phyloP scores from a whole-genome alignment of 2,113 vertebrate genomes.

The Reinhardtius hippoglossoides region DNA sequence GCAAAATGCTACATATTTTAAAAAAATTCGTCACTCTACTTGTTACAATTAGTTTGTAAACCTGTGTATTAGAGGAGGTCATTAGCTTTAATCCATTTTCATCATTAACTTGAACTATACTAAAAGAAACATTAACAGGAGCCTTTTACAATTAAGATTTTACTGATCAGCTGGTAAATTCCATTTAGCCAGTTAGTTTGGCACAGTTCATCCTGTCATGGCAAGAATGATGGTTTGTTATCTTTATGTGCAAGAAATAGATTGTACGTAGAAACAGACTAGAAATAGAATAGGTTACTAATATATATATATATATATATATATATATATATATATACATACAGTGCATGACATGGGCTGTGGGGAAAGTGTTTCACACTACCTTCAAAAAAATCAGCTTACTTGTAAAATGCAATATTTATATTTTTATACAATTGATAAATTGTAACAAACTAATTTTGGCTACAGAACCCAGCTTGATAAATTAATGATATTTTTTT shows the following conservation, averaged over 20 bases:
- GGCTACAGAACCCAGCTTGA: background rate
- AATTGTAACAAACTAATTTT: conserved; percentile 1
- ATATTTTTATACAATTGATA: background rate
- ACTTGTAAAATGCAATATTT: conserved; percentile 23
- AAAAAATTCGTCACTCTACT: too few species aligned
- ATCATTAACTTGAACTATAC: too few species aligned
- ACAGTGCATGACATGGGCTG: background rate
- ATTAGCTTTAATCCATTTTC: too few species aligned
- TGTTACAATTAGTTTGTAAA: too few species aligned
- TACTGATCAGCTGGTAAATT: conserved; percentile 32
- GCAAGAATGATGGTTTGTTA: conserved; percentile 1
- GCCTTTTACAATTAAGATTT: conserved; percentile 6
- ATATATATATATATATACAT: background rate
- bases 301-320: background rate
- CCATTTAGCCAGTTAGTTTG: conserved; percentile 9
- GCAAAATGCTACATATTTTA: background rate
- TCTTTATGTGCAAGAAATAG: conserved; percentile 13
- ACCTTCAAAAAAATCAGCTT: background rate
- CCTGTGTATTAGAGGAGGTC: too few species aligned
- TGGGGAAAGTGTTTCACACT: background rate
- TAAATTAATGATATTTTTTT: background rate
- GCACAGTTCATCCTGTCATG: conserved; percentile 15
- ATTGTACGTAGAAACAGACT: conserved; percentile 4
- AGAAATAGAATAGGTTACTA: conserved; percentile 3
- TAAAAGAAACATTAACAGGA: background rate